These are phyloP conservation scores for Tanytarsus gracilentus DNA, from an alignment of 2,888 invertebrate species.

Conservation along the genomic window DNA sequence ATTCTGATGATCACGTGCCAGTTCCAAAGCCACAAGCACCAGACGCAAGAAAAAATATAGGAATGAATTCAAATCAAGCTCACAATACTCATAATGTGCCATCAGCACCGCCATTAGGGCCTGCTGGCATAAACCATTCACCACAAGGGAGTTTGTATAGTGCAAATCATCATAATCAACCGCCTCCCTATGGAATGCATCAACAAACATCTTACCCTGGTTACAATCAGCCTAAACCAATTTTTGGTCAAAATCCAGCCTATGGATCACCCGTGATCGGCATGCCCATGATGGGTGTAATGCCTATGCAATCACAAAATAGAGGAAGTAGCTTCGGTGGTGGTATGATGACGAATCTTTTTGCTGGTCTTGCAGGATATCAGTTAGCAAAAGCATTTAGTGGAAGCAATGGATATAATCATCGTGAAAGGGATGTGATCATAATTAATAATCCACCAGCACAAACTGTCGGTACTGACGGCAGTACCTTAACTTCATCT, in stretches of 20 bases:
- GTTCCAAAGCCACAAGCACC: conserved; percentile 19
- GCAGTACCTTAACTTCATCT: not conserved
- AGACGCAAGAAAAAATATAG: not conserved
- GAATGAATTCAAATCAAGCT: not conserved
- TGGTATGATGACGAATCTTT: conserved; percentile 23
- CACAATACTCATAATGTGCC: not conserved
- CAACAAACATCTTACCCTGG: no score
- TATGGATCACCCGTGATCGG: conserved; percentile 10
- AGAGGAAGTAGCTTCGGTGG: conserved; percentile 6
- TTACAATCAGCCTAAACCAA: no score
- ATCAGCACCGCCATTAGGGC: not conserved
- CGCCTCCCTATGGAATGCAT: not conserved
- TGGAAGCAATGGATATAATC: not conserved
- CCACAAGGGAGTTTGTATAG: not conserved
- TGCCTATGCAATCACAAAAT: not conserved
- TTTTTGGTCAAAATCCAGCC: conserved; percentile 12
- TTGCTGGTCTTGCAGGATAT: conserved; percentile 21
- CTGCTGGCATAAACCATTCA: not conserved
- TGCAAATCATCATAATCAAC: no score
- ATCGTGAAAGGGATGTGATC: conserved; percentile 13
- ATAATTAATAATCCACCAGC: conserved; percentile 1
- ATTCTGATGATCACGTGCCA: conserved; percentile 15
- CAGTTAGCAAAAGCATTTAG: conserved; percentile 23
- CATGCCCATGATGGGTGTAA: not conserved
- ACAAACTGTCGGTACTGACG: not conserved